These are phyloP conservation scores for Emydura subglobosa DNA, from an alignment of 2,113 vertebrate genomes.

Conservation along the genomic window DNA sequence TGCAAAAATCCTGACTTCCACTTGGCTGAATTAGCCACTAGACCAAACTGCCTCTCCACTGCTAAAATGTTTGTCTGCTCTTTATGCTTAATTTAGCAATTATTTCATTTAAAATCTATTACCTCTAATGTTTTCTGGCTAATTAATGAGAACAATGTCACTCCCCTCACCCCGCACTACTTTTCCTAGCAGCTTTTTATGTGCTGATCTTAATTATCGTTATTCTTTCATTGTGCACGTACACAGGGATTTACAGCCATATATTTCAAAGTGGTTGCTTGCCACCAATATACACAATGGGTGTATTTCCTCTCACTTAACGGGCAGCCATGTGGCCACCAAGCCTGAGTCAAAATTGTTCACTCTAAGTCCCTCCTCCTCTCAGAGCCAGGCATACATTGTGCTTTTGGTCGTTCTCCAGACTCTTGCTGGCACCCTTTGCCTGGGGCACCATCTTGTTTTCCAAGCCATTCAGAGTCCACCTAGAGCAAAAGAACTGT, in stretches of 20 bases:
- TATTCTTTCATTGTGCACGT: background rate
- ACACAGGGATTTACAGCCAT: background rate
- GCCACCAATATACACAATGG: background rate
- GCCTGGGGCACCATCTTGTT: background rate
- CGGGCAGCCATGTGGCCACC: background rate
- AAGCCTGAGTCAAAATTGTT: background rate
- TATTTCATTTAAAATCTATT: background rate
- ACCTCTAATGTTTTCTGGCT: background rate
- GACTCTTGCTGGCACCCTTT: background rate
- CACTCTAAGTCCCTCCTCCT: background rate
- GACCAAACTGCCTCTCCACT: background rate
- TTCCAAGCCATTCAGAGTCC: background rate
- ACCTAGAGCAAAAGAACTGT: background rate
- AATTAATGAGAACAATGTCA: constrained; percentile 37
- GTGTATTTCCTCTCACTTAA: background rate
- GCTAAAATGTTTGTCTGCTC: background rate
- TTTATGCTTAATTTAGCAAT: background rate
- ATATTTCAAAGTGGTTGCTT: background rate
- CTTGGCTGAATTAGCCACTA: background rate
- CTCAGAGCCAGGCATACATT: background rate
- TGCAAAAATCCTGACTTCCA: background rate
- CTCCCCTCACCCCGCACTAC: background rate
- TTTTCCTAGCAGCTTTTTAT: constrained; percentile 10
- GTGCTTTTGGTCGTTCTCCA: background rate
- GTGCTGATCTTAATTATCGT: constrained; percentile 22